Conservation (phyloP, 2,888 invertebrate genomes). For the Nemotelus nigrinus region DNA sequence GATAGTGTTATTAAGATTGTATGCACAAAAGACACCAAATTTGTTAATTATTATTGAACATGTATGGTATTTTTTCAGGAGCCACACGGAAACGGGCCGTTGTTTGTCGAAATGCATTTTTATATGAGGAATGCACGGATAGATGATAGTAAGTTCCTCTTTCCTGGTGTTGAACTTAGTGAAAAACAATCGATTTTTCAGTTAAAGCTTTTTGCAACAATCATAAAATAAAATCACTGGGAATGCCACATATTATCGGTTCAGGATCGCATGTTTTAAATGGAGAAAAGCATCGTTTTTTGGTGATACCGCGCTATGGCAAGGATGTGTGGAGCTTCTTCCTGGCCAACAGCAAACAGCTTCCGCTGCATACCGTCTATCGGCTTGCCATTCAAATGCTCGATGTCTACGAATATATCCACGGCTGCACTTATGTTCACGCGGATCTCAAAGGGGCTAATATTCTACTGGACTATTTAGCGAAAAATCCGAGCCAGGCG, state of each 20-base stretch:
- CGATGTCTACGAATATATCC: conserved; percentile 92
- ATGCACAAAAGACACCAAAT: conserved; percentile 48
- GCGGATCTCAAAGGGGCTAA: conserved; percentile 97
- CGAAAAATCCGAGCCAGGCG: conserved; percentile 74
- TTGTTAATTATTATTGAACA: not conserved
- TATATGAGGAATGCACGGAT: conserved; percentile 80
- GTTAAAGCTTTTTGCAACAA: conserved; percentile 76
- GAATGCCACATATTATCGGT: conserved; percentile 86
- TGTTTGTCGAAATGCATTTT: conserved; percentile 94
- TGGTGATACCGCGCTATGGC: conserved; percentile 90
- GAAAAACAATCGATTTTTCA: conserved; percentile 61
- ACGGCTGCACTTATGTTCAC: conserved; percentile 89
- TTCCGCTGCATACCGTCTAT: conserved; percentile 80
- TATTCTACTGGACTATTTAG: conserved; percentile 79
- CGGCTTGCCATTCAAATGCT: conserved; percentile 86
- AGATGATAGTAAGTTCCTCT: conserved; percentile 71
- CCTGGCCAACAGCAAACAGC: conserved; percentile 71
- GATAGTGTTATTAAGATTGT: conserved; percentile 84
- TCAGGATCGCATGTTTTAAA: conserved; percentile 83
- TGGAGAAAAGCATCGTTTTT: conserved; percentile 83
- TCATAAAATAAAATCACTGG: conserved; percentile 76
- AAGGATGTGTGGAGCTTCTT: conserved; percentile 85
- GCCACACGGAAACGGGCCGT: conserved; percentile 90
- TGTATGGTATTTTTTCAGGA: conserved; percentile 69
- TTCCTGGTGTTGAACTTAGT: conserved; percentile 43